Base-by-base conservation (phyloP, 1,140 invertebrate species). In the Penaeus vannamei region DNA sequence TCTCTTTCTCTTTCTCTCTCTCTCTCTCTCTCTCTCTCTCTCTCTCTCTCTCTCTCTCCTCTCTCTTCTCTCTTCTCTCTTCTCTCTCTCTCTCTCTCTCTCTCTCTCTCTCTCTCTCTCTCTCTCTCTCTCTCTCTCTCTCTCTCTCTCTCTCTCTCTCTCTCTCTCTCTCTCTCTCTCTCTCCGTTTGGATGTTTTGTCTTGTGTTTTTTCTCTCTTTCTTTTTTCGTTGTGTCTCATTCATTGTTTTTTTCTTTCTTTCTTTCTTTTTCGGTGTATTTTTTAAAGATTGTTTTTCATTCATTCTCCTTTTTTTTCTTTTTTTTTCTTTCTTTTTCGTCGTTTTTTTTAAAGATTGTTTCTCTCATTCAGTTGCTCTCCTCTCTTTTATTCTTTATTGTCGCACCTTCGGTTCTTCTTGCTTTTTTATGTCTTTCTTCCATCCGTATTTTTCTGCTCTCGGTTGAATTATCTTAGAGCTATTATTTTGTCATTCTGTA, bases 1-100 rank as follows among this genome's bases (percentile, higher is more conserved):
- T n/a, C 62, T 64, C 62, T n/a, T 64, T 64, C n/a, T 64, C n/a
- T n/a, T 64, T n/a, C n/a, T 64, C 62, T n/a, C n/a, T 64, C 17
- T 22, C 72, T n/a, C 76, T 79, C 32, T 32, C 76, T 79, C 19
- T 36, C n/a, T 46, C 42, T 80, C 42, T 42, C 76, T 3, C 4
- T 17, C 76, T 79, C 32, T 32, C 76, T 79, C 19, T 36, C n/a
- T 46, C 42, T 80, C 42, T 42, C 76, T 3, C 36, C 76, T 79
- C 32, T 32, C 76, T 79, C 19, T 36, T 64, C 62, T n/a, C 62
- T 64, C 62, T n/a, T 64, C n/a, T 64, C 62, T n/a, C n/a, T 46
- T 46, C 42, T 80, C 42, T 42, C 76, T 3, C 76, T 79, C 32
- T 32, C 76, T 79, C 19, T 46, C 42, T 80, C 42, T 42, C 76